A percentile compares a stretch with the other conserved stretches of the same genome.
Conservation (phyloP, 2,888 invertebrate genomes). For the Osedax frankpressi region DNA sequence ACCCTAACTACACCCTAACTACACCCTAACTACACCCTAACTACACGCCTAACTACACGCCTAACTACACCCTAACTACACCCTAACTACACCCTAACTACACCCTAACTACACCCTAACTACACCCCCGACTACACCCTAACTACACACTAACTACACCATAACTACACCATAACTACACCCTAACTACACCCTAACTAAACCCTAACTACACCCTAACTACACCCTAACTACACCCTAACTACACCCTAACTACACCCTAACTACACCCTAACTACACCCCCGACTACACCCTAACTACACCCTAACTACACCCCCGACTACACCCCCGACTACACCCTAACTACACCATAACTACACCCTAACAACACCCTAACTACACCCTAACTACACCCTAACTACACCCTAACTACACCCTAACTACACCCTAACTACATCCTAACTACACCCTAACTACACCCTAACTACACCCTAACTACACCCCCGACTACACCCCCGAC, state of each 20-base stretch:
- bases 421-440: background rate
- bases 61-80: too few species aligned
- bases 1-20: background rate
- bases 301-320: background rate
- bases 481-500: slow-evolving; percentile 23
- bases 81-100: background rate
- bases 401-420: background rate
- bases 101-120: background rate
- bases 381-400: background rate
- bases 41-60: background rate
- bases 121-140: background rate
- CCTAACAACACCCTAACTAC: background rate
- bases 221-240: too few species aligned
- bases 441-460: background rate
- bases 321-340: slow-evolving; percentile 48
- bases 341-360: too few species aligned
- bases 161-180: background rate
- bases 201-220: background rate
- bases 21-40: background rate
- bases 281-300: background rate
- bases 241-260: background rate
- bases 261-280: background rate
- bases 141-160: background rate
- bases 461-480: background rate
- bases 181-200: background rate